Percentiles rank a stretch among this genome's conserved stretches.
phyloP scores from a whole-genome alignment of 1,140 invertebrate genomes.

The Globodera rostochiensis region DNA sequence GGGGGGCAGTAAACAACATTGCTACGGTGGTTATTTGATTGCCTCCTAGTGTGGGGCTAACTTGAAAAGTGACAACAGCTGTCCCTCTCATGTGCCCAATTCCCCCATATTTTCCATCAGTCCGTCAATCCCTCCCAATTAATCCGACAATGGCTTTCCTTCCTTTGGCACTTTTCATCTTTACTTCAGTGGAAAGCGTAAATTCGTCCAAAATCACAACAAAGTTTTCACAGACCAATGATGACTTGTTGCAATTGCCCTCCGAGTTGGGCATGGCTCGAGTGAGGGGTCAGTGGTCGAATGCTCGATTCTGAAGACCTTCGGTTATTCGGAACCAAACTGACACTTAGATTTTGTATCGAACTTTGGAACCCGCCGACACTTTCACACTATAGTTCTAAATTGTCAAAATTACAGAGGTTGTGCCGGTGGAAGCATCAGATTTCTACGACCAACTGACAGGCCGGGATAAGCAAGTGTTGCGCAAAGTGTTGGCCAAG shows the following conservation, averaged over 20 bases:
- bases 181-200: not conserved
- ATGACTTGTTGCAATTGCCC: not conserved
- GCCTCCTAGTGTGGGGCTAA: too few relatives aligned
- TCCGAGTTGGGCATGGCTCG: constrained; percentile 27
- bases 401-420: constrained; percentile 34
- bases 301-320: not conserved
- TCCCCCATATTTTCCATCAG: not conserved
- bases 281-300: constrained; percentile 16
- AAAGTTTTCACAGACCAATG: too few relatives aligned
- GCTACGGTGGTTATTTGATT: too few relatives aligned
- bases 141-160: not conserved
- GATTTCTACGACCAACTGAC: constrained; percentile 50
- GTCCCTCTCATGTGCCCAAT: not conserved
- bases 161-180: not conserved
- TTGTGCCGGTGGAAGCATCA: constrained; percentile 41
- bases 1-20: too few relatives aligned
- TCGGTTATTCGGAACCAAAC: not conserved
- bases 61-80: too few relatives aligned
- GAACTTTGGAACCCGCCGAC: too few relatives aligned
- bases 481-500: constrained; percentile 48
- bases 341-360: not conserved
- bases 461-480: constrained; percentile 38
- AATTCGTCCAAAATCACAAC: too few relatives aligned
- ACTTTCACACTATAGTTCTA: too few relatives aligned
- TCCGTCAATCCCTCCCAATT: too few relatives aligned